Base-by-base conservation (phyloP, 2,888 invertebrate species). In the Hirtodrosophila trivittata region DNA sequence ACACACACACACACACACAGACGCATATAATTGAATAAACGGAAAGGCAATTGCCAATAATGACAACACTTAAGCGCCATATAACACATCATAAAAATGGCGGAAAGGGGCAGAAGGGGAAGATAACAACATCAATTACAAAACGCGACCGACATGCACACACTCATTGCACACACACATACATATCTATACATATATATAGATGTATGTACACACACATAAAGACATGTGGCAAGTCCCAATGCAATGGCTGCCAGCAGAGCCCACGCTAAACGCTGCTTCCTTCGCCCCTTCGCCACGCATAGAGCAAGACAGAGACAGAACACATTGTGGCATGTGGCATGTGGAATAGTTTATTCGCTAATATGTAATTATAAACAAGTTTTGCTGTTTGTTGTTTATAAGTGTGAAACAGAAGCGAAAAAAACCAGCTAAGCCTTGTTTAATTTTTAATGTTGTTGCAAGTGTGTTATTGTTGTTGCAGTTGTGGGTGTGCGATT, bases 331-430 rank as follows among this genome's bases (percentile, higher is more conserved):
- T 12, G 16, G 12, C n/a, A 18, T 50, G 57, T 46, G 58, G 54
- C 60, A 47, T 58, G 47, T 66, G 66, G 77, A 66, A 80, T 85
- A 77, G 72, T 75, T 85, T 82, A 75, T 72, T 66, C 74, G 68
- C 76, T 85, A 80, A 83, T 74, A 73, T 83, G 82, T 77, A 85
- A 83, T 83, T 83, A 85, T 73, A 85, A 82, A 75, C 82, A 69
- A 71, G 75, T 75, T 52, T 66, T 33, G 59, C 55, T 71, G 68
- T 75, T 67, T 75, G 77, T 77, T 74, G 72, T 76, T 77, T 77
- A 69, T 77, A 80, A 74, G 75, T 54, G 52, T 51, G 59, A 49
- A 55, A 47, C 42, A 57, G 51, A 47, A 57, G 0, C 16, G n/a
- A 38, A 26, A 45, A 54, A 45, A 38, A 38, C 32, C 28, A 16